Conservation (phyloP, 1,140 invertebrate genomes). For the Drosophila pseudoobscura region DNA sequence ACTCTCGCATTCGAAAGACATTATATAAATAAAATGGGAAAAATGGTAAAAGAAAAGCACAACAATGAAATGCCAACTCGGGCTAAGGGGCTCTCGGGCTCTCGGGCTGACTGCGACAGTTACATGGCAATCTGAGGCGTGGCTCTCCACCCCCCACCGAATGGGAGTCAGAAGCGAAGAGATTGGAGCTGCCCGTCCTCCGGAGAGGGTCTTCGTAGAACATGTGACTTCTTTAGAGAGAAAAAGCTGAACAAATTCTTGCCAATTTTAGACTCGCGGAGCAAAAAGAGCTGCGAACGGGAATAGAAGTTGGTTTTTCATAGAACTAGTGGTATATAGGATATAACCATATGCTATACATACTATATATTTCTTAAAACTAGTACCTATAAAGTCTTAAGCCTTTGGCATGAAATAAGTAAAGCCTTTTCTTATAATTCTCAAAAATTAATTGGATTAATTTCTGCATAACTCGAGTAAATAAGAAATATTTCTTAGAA, state of each 20-base stretch:
- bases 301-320: constrained; percentile 7
- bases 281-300: constrained; percentile 2
- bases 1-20: constrained; percentile 60
- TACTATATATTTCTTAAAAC: too few relatives aligned
- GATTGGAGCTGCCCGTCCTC: neutral
- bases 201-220: too few relatives aligned
- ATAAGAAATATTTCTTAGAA: too few relatives aligned
- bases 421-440: neutral
- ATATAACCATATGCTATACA: too few relatives aligned
- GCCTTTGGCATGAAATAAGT: too few relatives aligned
- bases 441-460: neutral
- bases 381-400: too few relatives aligned
- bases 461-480: neutral
- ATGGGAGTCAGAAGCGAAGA: neutral
- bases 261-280: constrained; percentile 40
- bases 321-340: too few relatives aligned
- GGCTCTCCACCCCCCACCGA: neutral
- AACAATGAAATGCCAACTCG: constrained; percentile 74
- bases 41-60: constrained; percentile 70
- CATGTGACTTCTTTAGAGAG: constrained; percentile 52
- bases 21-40: constrained; percentile 76
- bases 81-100: neutral
- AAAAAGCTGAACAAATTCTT: constrained; percentile 42
- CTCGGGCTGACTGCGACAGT: constrained; percentile 55
- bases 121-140: constrained; percentile 55